Evolutionary conservation across 1,140 invertebrate genomes (phyloP).

Genomic region (Sminthurinus signatus): DNA sequence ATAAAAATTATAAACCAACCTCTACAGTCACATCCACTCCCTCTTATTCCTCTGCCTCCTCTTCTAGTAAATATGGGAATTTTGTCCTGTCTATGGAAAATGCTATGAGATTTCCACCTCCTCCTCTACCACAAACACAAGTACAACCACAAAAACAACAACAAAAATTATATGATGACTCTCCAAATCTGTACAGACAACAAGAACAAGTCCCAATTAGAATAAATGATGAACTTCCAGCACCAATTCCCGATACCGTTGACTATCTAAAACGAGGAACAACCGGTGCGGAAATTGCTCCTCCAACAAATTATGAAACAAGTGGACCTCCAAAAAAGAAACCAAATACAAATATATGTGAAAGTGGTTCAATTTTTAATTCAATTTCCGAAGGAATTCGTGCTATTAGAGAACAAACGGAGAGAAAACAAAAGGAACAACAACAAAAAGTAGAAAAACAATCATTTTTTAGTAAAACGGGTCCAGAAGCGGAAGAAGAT

Average conservation of each 20-base stretch:
- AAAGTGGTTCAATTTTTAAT: too few species aligned
- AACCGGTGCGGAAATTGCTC: slow-evolving; percentile 53
- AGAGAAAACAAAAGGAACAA: too few species aligned
- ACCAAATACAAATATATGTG: too few species aligned
- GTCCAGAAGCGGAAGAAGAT: too few species aligned
- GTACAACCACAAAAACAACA: too few species aligned
- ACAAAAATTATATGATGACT: too few species aligned
- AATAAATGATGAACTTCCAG: slow-evolving; percentile 25
- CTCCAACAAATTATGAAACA: slow-evolving; percentile 58
- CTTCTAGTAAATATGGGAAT: slow-evolving; percentile 11
- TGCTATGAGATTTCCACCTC: too few species aligned
- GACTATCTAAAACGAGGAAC: slow-evolving; percentile 17
- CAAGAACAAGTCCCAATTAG: slow-evolving; percentile 13
- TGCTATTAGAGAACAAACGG: too few species aligned
- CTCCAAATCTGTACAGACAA: not conserved
- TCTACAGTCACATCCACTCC: not conserved
- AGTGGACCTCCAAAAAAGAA: slow-evolving; percentile 40
- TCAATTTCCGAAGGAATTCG: too few species aligned
- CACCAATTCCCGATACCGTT: slow-evolving; percentile 1
- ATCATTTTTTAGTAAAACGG: too few species aligned
- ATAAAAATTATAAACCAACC: not conserved
- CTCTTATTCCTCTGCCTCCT: not conserved
- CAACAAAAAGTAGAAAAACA: too few species aligned
- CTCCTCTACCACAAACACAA: too few species aligned
- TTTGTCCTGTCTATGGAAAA: slow-evolving; percentile 2